Conservation (phyloP, 2,888 invertebrate genomes). For the Thalpophila matura region DNA sequence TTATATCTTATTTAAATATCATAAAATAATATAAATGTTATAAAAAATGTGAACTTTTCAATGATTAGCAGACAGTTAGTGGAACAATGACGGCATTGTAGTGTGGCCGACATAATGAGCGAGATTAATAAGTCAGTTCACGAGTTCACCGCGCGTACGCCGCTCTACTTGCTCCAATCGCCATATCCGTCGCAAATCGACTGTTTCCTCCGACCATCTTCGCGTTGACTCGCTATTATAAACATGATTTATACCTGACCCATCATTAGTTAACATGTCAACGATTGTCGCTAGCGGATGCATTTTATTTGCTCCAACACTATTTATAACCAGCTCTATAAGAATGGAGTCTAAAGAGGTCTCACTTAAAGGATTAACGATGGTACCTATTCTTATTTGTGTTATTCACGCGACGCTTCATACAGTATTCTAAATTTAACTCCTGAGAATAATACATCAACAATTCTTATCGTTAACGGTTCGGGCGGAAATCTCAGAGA, state of each 20-base stretch:
- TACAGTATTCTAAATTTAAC: constrained; percentile 21
- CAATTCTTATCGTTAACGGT: constrained; percentile 25
- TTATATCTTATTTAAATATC: constrained; percentile 11
- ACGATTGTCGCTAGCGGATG: constrained; percentile 83
- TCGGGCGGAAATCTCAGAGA: constrained; percentile 36
- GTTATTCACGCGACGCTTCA: constrained; percentile 19
- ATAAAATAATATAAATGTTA: constrained; percentile 39
- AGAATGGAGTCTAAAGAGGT: constrained; percentile 56
- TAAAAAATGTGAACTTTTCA: constrained; percentile 44
- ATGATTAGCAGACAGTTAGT: constrained; percentile 53
- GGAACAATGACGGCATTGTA: constrained; percentile 70
- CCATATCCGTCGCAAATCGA: constrained; percentile 89
- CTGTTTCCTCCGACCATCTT: constrained; percentile 86
- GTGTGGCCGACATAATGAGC: constrained; percentile 70
- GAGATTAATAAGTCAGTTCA: constrained; percentile 76
- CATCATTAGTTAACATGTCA: constrained; percentile 87
- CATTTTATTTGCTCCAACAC: constrained; percentile 82
- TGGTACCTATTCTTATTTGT: constrained; percentile 22
- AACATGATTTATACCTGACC: constrained; percentile 89
- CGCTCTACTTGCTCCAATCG: constrained; percentile 85
- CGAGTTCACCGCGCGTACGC: constrained; percentile 70
- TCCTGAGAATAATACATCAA: constrained; percentile 26
- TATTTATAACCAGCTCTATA: constrained; percentile 70
- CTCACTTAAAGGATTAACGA: constrained; percentile 46
- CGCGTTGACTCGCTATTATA: constrained; percentile 80